Evolutionary conservation across 2,113 vertebrate species (phyloP), one percentile per base, ranked within the genome.

Genomic region (Gymnocephalus cernua): DNA sequence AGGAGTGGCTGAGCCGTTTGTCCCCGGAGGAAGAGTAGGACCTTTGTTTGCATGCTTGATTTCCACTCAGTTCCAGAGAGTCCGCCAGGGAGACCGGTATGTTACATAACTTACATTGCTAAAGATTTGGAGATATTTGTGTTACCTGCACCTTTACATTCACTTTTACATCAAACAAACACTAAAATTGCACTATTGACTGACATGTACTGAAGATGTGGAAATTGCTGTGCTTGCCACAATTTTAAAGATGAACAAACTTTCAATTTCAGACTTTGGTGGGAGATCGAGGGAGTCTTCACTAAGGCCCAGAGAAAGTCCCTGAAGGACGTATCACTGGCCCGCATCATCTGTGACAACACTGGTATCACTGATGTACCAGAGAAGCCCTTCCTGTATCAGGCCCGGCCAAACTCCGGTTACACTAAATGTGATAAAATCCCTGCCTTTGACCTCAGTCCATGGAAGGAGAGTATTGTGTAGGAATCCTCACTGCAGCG

Each of bases 331-430:
- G 80, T 83, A 0, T 94, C 92, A 13, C 32, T 95, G 32, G 74
- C 95, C 7, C 88, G 93, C 10, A 92, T 96, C 62, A 93, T 95
- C 81, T 96, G 95, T 41, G 94, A 95, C 86, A 96, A 96, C 90
- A 95, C 92, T 1, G 91, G 92, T 6, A 92, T 96, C 80, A 69
- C 47, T 10, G 90, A 91, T 1, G 65, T 96, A 11, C 95, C 95
- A 10, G 0, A 4, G 0, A 41, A 87, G 48, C 89, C 93, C 16
- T 95, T 96, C 84, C 54, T 29, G 14, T 94, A 82, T 65, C 61
- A 41, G 0, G 62, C 79, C 21, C 77, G 83, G 38, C 38, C 38
- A 14, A 78, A 82, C 0, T 8, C 48, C 2, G 82, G 80, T 47
- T 95, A 89, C 68, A 76, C 77, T 11, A 2, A 27, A 1, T 95